Evolutionary conservation across 2,113 vertebrate genomes (phyloP).

Genomic region (Perca fluviatilis): DNA sequence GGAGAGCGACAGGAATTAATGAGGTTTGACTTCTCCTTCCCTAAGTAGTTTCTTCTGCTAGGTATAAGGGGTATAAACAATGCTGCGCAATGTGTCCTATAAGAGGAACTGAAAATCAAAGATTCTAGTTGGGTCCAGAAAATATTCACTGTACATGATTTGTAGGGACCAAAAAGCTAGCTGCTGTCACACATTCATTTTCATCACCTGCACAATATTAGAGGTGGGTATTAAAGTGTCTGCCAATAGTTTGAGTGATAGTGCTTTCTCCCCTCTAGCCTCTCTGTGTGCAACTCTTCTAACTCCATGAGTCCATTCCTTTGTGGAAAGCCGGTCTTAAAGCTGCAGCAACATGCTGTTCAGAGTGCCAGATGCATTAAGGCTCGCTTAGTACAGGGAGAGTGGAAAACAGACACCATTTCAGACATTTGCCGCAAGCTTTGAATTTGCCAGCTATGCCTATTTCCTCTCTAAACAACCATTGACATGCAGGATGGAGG

Average conservation of each 20-base stretch:
- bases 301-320: constrained; percentile 58
- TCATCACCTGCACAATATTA: constrained; percentile 33
- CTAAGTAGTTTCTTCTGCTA: constrained; percentile 31
- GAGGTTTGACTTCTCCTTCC: constrained; percentile 62
- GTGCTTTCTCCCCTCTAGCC: background rate
- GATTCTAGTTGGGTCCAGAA: background rate
- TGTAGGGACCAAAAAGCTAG: background rate
- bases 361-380: constrained; percentile 77
- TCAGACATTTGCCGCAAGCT: constrained; percentile 74
- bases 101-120: constrained; percentile 20
- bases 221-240: constrained; percentile 42
- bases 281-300: constrained; percentile 20
- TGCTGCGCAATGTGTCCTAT: background rate
- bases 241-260: constrained; percentile 37
- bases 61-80: background rate
- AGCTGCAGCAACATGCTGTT: constrained; percentile 75
- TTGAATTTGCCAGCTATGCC: constrained; percentile 68
- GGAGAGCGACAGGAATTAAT: constrained; percentile 69
- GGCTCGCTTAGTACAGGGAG: constrained; percentile 63
- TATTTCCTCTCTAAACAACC: constrained; percentile 74
- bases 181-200: constrained; percentile 8
- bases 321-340: constrained; percentile 60
- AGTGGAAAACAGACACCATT: constrained; percentile 75
- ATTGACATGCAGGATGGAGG: constrained; percentile 54
- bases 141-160: constrained; percentile 15